A percentile compares a stretch with the other conserved stretches of the same genome.
Evolutionary conservation across 2,113 vertebrate genomes (phyloP).

Genomic region (Terrapene triunguis): DNA sequence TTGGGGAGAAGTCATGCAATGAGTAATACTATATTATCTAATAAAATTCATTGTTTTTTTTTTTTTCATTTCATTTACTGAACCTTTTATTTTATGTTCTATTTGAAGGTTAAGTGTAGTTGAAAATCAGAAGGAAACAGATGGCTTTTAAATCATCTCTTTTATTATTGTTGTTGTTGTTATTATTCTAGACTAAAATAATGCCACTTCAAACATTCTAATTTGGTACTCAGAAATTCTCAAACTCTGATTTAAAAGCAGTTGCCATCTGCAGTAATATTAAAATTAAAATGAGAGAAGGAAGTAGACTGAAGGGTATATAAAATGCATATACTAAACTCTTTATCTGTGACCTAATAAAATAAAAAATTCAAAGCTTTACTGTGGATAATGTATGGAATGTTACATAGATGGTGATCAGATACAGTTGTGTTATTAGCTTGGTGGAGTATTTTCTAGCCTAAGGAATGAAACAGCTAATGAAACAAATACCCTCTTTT

Average conservation of each 20-base stretch:
- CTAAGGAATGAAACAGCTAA: background rate
- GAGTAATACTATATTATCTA: background rate
- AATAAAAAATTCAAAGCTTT: constrained; percentile 47
- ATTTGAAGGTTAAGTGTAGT: background rate
- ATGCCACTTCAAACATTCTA: background rate
- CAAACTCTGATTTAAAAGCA: constrained; percentile 15
- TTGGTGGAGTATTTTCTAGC: background rate
- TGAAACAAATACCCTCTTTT: background rate
- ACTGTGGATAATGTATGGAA: constrained; percentile 20
- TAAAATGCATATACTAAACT: constrained; percentile 16
- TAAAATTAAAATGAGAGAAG: constrained; percentile 16
- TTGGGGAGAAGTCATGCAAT: rapidly evolving
- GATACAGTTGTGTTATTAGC: background rate
- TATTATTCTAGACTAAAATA: background rate
- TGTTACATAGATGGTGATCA: constrained; percentile 25
- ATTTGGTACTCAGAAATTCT: background rate
- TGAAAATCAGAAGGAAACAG: background rate
- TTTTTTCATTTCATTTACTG: background rate
- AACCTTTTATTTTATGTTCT: background rate
- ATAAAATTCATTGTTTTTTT: background rate
- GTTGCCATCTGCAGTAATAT: constrained; percentile 17
- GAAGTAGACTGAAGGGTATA: background rate
- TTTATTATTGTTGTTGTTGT: background rate
- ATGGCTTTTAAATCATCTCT: background rate
- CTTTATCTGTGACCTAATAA: constrained; percentile 25